A percentile compares a stretch with the other conserved stretches of the same genome.
Evolutionary conservation across 2,888 invertebrate genomes (phyloP).

Genomic region (Coleophora flavipennella): DNA sequence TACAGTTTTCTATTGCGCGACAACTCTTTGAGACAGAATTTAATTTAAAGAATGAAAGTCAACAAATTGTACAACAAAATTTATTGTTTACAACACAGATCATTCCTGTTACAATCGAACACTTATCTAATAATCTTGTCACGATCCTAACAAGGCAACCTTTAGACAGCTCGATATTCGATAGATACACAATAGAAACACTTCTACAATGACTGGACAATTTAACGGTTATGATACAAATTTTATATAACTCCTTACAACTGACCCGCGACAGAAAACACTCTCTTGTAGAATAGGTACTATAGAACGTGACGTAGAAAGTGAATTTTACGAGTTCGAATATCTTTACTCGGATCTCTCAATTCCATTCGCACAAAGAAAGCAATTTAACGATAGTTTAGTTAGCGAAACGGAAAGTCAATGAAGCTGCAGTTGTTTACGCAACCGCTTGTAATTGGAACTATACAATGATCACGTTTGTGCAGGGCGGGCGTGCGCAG

Average conservation of each 20-base stretch:
- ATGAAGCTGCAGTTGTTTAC: conserved; percentile 27
- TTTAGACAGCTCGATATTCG: conserved; percentile 10
- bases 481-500: conserved; percentile 32
- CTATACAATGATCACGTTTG: conserved; percentile 26
- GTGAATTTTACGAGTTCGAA: conserved; percentile 32
- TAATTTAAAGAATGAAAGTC: too few species aligned
- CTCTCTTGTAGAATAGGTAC: too few species aligned
- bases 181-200: conserved; percentile 33
- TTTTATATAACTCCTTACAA: conserved; percentile 19
- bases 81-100: conserved; percentile 34
- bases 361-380: conserved; percentile 36
- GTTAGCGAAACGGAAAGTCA: conserved; percentile 50
- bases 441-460: conserved; percentile 20
- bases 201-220: conserved; percentile 41
- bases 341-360: conserved; percentile 23
- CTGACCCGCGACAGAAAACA: conserved; percentile 9
- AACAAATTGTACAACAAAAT: conserved; percentile 27
- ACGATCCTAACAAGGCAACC: conserved; percentile 53
- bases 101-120: conserved; percentile 22
- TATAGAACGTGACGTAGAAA: conserved; percentile 46
- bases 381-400: conserved; percentile 32
- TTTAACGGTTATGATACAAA: conserved; percentile 31
- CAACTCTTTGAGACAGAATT: too few species aligned
- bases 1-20: too few species aligned
- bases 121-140: conserved; percentile 51